Base-by-base conservation (phyloP, 2,797 vertebrate genomes). In the Lateolabrax maculatus region DNA sequence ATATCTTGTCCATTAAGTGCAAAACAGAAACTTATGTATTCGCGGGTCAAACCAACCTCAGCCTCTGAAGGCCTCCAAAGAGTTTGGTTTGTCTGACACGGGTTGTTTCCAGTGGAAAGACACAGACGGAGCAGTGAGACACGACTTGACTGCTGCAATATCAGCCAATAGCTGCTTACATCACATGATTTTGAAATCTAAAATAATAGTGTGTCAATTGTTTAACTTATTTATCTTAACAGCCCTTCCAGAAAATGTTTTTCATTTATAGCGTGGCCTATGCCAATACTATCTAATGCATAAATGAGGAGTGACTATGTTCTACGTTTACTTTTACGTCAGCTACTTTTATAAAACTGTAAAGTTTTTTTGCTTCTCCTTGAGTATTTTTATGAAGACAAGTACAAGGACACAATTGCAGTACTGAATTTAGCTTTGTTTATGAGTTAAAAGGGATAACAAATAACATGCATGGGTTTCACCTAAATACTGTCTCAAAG, bases 141-240 rank as follows among this genome's bases (percentile, higher is more conserved):
- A 27, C 71, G 58, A 61, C 41, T 58, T 84, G 31, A 36, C 57
- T 29, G 43, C 63, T 56, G 73, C 63, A 31, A 21, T 11, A 13
- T 39, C 61, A 80, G 58, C 60, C 31, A 56, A 37, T 9, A 39
- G 48, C 69, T 69, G 46, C 41, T 81, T 49, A 68, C 43, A 56
- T 67, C 39, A 74, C 66, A 71, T 75, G 55, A 72, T 80, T 78
- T 65, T 51, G 43, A 64, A 60, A 75, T 58, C 56, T 69, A 62
- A 85, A 88, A 85, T 84, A 70, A 82, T 51, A 37, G 52, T 65
- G 65, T 62, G 75, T 85, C 66, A 85, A 71, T 15, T 77, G 39
- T 75, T 84, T 75, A 62, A 71, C 53, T 80, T 79, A 81, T 68
- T 78, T 69, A 78, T 72, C 60, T 51, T 41, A 87, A 61, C 72